These are phyloP conservation scores for Galendromus occidentalis DNA, from an alignment of 1,140 invertebrate genomes.

Conservation along the genomic window DNA sequence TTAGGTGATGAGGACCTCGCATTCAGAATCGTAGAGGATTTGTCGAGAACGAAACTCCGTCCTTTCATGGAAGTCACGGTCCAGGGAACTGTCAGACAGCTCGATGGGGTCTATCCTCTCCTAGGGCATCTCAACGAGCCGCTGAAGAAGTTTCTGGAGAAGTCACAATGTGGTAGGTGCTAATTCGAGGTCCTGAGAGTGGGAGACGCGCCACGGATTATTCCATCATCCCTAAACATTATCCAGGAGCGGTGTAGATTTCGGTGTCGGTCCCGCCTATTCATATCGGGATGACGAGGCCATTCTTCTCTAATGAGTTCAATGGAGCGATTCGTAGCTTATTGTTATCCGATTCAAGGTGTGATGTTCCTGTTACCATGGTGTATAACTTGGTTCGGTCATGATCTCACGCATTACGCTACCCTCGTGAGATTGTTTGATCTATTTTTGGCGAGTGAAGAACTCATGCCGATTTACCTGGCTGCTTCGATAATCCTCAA, in stretches of 20 bases:
- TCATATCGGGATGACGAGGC: too few species aligned
- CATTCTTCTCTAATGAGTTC: too few species aligned
- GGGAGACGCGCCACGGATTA: too few species aligned
- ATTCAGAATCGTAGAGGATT: conserved; percentile 59
- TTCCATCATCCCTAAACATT: too few species aligned
- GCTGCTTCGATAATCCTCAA: conserved; percentile 65
- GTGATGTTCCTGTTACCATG: conserved; percentile 92
- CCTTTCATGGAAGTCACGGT: conserved; percentile 84
- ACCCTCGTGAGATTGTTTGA: conserved; percentile 82
- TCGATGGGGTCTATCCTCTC: conserved; percentile 72
- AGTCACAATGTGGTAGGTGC: conserved; percentile 36
- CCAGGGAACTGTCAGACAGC: conserved; percentile 65
- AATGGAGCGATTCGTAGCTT: too few species aligned
- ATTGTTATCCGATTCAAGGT: conserved; percentile 35
- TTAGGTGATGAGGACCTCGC: conserved; percentile 43
- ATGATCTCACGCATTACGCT: conserved; percentile 69
- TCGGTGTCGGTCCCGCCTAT: too few species aligned
- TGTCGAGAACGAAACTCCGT: conserved; percentile 60
- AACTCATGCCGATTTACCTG: conserved; percentile 78
- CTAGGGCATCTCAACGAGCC: conserved; percentile 47
- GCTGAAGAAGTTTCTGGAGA: conserved; percentile 53
- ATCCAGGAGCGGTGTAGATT: too few species aligned
- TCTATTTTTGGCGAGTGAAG: conserved; percentile 72
- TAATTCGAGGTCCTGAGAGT: too few species aligned
- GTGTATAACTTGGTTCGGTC: conserved; percentile 95